Percentiles rank a stretch among this genome's conserved stretches.
Evolutionary conservation across 92 coral and sea anemone genomes (phyloP).

Genomic region (Porites cylindrica): DNA sequence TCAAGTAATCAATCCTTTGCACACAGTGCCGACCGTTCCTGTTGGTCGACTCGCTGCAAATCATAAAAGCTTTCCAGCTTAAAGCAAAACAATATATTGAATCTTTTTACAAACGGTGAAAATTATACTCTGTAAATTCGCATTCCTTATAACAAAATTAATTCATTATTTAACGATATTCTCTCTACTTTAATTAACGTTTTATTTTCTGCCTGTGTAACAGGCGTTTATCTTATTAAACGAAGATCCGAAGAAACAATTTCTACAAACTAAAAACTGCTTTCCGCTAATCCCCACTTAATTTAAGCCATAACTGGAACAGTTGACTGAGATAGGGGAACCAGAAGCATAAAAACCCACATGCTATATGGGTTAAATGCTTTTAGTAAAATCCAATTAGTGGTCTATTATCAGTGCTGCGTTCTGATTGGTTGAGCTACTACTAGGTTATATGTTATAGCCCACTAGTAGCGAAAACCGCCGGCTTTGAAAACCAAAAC

Average conservation of each 20-base stretch:
- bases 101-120: neutral
- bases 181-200: neutral
- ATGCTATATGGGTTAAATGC: too few relatives aligned
- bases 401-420: too few relatives aligned
- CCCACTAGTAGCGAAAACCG: too few relatives aligned
- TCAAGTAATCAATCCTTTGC: neutral
- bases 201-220: neutral
- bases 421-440: too few relatives aligned
- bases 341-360: too few relatives aligned
- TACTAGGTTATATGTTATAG: too few relatives aligned
- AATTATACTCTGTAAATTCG: slow-evolving; percentile 8
- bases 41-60: slow-evolving; percentile 40
- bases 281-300: neutral
- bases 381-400: too few relatives aligned
- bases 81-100: neutral
- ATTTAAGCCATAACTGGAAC: too few relatives aligned
- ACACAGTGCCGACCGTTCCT: neutral
- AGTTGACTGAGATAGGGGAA: too few relatives aligned
- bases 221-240: neutral
- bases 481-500: too few relatives aligned
- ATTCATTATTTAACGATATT: slow-evolving; percentile 20
- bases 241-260: neutral
- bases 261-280: neutral
- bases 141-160: slow-evolving; percentile 27
- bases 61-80: slow-evolving; percentile 5